Base-by-base conservation (phyloP, 2,888 invertebrate species). In the Tenthredo livida region DNA sequence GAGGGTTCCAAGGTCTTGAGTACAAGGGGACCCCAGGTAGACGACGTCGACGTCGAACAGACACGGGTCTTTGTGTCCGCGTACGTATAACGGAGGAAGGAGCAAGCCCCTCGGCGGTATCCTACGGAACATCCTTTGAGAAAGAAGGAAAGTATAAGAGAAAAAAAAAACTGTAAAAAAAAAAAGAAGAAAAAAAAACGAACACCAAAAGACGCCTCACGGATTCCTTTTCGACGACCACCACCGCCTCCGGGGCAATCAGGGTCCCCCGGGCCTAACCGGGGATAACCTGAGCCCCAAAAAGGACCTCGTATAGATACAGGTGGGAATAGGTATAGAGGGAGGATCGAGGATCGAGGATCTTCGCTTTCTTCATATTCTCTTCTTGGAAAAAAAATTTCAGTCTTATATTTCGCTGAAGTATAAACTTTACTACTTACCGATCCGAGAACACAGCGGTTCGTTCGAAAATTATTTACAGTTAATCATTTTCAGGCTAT, bases 31-130 rank as follows among this genome's bases (percentile, higher is more conserved):
- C 61, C 61, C 21, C 80, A 80, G 80, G 80, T 61, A 80, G 58
- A 7, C 50, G 33, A 40, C 50, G 75, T 25, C 78, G 54, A 78
- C 78, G 80, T 10, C 21, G 40, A 47, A 50, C 40, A 61, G 80
- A 80, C 80, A 61, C 29, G 80, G 80, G 58, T 80, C 80, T 80
- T 80, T 80, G 80, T 80, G 80, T 80, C 61, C 80, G 75, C 47
- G 80, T 58, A 73, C 72, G 72, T 73, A 43, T 73, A 73, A 40
- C 50, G 77, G 15, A 80, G 58, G 61, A n/a, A 25, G 29, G 37
- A 50, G 37, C 33, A 40, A 61, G 50, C 33, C 80, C 40, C 80
- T 61, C 80, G 58, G 80, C 80, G 80, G 80, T 61, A 80, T 61
- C 61, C 80, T 61, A 17, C 61, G 58, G 61, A 40, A 80, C 61